Evolutionary conservation across 2,113 vertebrate genomes (phyloP).

Genomic region (Pteruthius melanotis): DNA sequence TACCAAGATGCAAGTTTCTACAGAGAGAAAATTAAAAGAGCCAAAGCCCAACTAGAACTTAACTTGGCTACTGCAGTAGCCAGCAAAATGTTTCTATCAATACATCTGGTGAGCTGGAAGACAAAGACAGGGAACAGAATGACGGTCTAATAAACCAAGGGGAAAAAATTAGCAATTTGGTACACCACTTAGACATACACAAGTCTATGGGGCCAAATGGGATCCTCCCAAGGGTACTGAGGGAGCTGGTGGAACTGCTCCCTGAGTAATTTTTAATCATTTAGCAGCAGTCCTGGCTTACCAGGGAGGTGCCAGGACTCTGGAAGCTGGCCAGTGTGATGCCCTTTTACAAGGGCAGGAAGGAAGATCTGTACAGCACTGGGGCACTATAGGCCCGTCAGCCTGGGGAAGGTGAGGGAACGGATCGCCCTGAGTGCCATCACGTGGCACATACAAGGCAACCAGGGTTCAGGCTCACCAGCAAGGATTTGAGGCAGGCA

Average conservation of each 20-base stretch:
- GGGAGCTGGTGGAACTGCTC: neutral
- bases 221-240: neutral
- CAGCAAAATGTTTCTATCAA: neutral
- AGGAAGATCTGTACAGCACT: neutral
- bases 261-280: neutral
- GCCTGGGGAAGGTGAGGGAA: neutral
- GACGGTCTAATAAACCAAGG: neutral
- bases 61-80: neutral
- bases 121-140: neutral
- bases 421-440: neutral
- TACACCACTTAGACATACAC: neutral
- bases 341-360: no score
- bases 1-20: neutral
- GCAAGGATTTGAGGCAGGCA: neutral
- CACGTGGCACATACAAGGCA: accelerated
- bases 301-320: no score
- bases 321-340: neutral
- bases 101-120: neutral
- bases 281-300: neutral
- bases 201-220: neutral
- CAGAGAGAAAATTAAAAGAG: neutral
- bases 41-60: neutral
- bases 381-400: neutral
- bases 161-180: neutral
- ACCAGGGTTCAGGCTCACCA: neutral